Percentiles rank a stretch among this genome's conserved stretches.
phyloP scores from a whole-genome alignment of 1,140 invertebrate genomes.

The Eubasilissa regina region DNA sequence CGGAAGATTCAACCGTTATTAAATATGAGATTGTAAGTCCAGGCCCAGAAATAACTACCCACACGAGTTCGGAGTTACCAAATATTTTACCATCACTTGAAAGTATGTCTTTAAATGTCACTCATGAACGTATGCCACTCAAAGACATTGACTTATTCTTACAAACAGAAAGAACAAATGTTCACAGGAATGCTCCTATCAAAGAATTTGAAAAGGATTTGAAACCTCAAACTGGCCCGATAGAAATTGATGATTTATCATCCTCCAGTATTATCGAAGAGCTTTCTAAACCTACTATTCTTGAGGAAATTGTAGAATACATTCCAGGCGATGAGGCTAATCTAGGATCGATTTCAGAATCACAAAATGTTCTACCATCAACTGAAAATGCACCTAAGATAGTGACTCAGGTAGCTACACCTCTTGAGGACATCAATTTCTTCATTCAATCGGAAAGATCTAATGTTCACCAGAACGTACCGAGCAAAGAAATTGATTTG shows the following conservation, averaged over 20 bases:
- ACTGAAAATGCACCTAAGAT: background rate
- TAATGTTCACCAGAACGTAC: background rate
- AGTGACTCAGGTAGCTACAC: background rate
- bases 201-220: background rate
- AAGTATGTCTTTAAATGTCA: background rate
- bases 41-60: slow-evolving; percentile 6
- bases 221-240: background rate
- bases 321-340: background rate
- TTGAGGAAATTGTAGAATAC: background rate
- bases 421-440: background rate
- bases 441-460: background rate
- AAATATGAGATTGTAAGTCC: slow-evolving; percentile 18
- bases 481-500: background rate
- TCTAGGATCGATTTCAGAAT: background rate
- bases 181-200: slow-evolving; percentile 19
- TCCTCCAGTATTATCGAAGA: background rate
- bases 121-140: background rate
- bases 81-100: too few relatives aligned
- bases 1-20: slow-evolving; percentile 9
- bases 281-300: background rate
- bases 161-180: slow-evolving; percentile 55
- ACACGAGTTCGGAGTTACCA: background rate
- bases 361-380: background rate
- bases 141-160: slow-evolving; percentile 52
- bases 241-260: background rate